A percentile compares a stretch with the other conserved stretches of the same genome.
phyloP scores from a whole-genome alignment of 2,797 vertebrate species.

The Odontamblyopus lacepedii region DNA sequence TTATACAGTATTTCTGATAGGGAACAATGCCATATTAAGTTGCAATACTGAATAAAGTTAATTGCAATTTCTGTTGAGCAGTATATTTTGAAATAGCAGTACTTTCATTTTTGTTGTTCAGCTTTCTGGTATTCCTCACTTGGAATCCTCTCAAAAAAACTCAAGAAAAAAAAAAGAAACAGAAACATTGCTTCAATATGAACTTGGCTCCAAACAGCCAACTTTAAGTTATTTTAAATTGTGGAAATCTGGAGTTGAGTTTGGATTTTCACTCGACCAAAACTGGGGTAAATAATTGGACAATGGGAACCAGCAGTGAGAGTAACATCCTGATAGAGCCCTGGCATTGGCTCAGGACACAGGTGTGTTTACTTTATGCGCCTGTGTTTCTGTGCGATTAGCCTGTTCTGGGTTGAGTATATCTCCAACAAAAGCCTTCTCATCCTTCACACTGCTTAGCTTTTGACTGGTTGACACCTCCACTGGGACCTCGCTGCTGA shows the following conservation, averaged over 20 bases:
- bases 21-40: too few species aligned
- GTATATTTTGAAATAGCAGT: neutral
- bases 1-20: neutral
- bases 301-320: slow-evolving; percentile 8
- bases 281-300: slow-evolving; percentile 30
- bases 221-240: slow-evolving; percentile 5
- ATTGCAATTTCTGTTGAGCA: neutral
- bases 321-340: slow-evolving; percentile 15
- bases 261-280: slow-evolving; percentile 12
- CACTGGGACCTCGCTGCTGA: slow-evolving; percentile 29
- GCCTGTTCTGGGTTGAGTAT: slow-evolving; percentile 23
- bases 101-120: neutral
- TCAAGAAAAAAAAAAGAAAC: neutral
- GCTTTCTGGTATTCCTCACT: neutral
- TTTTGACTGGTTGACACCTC: slow-evolving; percentile 34
- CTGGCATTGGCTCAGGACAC: slow-evolving; percentile 47
- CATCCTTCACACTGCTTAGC: slow-evolving; percentile 31
- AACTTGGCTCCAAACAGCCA: neutral
- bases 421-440: slow-evolving; percentile 29
- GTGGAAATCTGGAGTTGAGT: slow-evolving; percentile 1
- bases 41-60: neutral
- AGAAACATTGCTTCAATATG: neutral
- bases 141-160: neutral
- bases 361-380: slow-evolving; percentile 65
- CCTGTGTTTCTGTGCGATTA: slow-evolving; percentile 45